Conservation (phyloP, 1,140 invertebrate genomes). For the Phocides pigmalion region DNA sequence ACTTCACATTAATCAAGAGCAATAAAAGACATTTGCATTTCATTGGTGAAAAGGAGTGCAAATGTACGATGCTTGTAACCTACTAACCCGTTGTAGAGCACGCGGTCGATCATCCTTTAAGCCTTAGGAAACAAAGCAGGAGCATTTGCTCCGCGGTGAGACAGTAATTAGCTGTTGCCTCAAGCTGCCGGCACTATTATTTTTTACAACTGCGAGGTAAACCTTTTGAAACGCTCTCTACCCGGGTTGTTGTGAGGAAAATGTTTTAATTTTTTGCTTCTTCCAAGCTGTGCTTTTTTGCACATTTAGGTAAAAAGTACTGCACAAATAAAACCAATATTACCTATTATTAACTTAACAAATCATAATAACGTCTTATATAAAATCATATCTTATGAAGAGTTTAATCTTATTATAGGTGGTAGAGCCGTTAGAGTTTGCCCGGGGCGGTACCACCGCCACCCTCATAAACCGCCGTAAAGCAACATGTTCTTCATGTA, state of each 20-base stretch:
- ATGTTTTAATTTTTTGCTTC: constrained; percentile 16
- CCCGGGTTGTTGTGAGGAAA: constrained; percentile 15
- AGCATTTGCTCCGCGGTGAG: constrained; percentile 30
- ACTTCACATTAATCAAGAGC: constrained; percentile 20
- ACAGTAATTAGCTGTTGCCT: constrained; percentile 35
- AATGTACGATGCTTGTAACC: constrained; percentile 26
- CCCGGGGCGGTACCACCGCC: too few relatives aligned
- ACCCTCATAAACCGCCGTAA: too few relatives aligned
- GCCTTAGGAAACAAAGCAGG: constrained; percentile 26
- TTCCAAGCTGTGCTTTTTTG: constrained; percentile 7
- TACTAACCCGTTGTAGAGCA: constrained; percentile 31
- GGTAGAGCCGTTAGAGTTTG: too few relatives aligned
- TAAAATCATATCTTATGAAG: too few relatives aligned
- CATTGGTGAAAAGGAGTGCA: constrained; percentile 21
- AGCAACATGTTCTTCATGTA: too few relatives aligned
- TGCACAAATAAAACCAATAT: too few relatives aligned
- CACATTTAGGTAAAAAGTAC: background rate
- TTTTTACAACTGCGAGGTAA: constrained; percentile 33
- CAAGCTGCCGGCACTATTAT: constrained; percentile 34
- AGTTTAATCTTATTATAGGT: too few relatives aligned
- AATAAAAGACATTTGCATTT: constrained; percentile 29
- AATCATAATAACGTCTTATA: too few relatives aligned
- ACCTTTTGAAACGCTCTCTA: constrained; percentile 25
- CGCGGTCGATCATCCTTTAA: constrained; percentile 31
- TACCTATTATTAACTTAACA: too few relatives aligned